phyloP scores from a whole-genome alignment of 2,888 invertebrate genomes.

The Reticulitermes lucifugus region DNA sequence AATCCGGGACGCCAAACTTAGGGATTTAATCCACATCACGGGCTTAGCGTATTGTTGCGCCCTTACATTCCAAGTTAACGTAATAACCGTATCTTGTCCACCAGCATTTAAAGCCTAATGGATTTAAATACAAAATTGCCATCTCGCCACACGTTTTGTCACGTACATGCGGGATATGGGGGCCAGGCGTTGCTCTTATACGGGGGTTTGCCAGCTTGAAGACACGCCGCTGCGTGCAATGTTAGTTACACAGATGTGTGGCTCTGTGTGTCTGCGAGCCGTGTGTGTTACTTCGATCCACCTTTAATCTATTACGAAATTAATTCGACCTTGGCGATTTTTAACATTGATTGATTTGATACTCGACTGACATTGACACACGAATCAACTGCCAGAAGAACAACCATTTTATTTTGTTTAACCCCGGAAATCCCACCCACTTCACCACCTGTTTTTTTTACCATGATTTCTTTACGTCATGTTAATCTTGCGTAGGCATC shows the following conservation, averaged over 20 bases:
- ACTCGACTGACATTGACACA: not conserved
- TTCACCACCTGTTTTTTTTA: not conserved
- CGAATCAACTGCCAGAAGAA: not conserved
- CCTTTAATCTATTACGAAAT: not conserved
- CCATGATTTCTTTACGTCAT: not conserved
- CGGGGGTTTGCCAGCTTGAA: too few species aligned
- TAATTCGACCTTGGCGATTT: not conserved
- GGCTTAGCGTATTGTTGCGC: too few species aligned
- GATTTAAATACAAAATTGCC: too few species aligned
- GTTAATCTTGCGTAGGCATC: not conserved
- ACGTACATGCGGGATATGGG: too few species aligned
- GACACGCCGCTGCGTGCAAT: too few species aligned
- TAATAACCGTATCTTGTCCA: too few species aligned
- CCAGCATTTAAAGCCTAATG: too few species aligned
- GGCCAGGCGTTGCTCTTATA: too few species aligned
- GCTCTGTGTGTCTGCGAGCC: too few species aligned
- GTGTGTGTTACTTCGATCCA: not conserved
- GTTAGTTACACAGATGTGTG: too few species aligned
- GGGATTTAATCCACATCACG: not conserved
- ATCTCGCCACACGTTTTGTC: too few species aligned
- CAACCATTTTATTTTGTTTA: not conserved
- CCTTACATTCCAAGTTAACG: too few species aligned
- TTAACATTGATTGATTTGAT: constrained; percentile 14
- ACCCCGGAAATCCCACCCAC: constrained; percentile 23
- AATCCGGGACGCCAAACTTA: not conserved